Base-by-base conservation (phyloP, 2,888 invertebrate species). In the Quadriops clusia region DNA sequence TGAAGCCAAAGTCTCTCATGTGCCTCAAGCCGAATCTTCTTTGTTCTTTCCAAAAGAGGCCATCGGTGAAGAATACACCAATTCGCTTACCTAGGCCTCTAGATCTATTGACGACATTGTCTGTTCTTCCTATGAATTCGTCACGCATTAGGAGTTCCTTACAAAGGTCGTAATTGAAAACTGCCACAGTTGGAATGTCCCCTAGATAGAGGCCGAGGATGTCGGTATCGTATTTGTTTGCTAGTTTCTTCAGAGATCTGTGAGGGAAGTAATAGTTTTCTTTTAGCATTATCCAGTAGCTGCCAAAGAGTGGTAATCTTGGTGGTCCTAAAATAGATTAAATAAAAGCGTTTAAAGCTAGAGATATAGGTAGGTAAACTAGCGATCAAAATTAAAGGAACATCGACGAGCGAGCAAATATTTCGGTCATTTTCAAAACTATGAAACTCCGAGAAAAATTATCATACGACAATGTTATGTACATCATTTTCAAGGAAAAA, bases 31-130 rank as follows among this genome's bases (percentile, higher is more conserved):
- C 65, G 39, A 77, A 79, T 40, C 79, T 63, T 17, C 77, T 61
- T 43, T 79, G 78, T 2, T 71, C 66, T 34, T 70, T 69, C 78
- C 79, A 79, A 29, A 65, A 56, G 18, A 60, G 54, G 1, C 73
- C 73, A 9, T 78, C 77, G 10, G 68, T 67, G 46, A 78, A 77
- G 50, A 77, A 76, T 35, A 78, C 67, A 68, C 70, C 71, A n/a
- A 68, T 47, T 41, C 56, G 58, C 43, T 68, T 63, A 56, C 68
- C 69, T 37, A 58, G 68, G 25, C 72, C 67, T 31, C 77, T 59
- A 26, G 70, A 53, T 18, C 65, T 52, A 2, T 58, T 53, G 1
- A 71, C 8, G 34, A 62, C 62, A 3, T 65, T 51, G 22, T 65
- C 64, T 33, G 68, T 54, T 17, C 78, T 63, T 2, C 77, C 79